Evolutionary conservation across 2,888 invertebrate genomes (phyloP), one percentile per base, ranked within the genome.

Genomic region (Caenorhabditis panamensis): DNA sequence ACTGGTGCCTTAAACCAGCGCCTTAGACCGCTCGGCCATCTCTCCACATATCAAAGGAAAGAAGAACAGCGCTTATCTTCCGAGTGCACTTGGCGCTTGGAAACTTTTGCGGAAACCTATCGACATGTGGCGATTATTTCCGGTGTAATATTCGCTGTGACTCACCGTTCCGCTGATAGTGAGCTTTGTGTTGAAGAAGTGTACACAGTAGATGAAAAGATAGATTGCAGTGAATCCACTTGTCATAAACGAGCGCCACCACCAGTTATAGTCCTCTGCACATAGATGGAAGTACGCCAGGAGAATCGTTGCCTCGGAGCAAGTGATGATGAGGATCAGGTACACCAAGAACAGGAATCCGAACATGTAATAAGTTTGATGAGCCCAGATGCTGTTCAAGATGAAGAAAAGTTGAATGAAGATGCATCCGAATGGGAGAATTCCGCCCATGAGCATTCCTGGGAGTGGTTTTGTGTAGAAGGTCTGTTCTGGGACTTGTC

Each of bases 211-310:
- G 84, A 96, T 93, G 92, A 97, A 96, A 82, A 99, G 94, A 92
- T 99, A 99, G 81, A 96, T 95, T 1, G 97, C 95, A 0, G 98
- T 98, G 92, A 96, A 98, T 37, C 98, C 98, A 28, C 96, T 96
- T 61, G 97, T 97, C 84, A 99, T 93, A 93, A 97, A 99, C 77
- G 96, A 96, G 62, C 97, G 93, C 96, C 96, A 96, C 96, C 96
- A 96, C 99, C 99, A 99, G 92, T 97, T 97, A 92, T 99, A 99
- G 92, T 99, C 98, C 94, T 99, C 98, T n/a, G 98, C 97, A 92
- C 98, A 99, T 22, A 99, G 94, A 93, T 99, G 98, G 94, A 99
- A 99, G 93, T 99, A 99, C 92, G 97, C 97, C 51, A 99, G 94
- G 81, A 99, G 93, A 89, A 99, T 95, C 59, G 98, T 98, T n/a